phyloP scores from a whole-genome alignment of 37 sponge, comb jelly and placozoan genomes.

The Sycon ciliatum region DNA sequence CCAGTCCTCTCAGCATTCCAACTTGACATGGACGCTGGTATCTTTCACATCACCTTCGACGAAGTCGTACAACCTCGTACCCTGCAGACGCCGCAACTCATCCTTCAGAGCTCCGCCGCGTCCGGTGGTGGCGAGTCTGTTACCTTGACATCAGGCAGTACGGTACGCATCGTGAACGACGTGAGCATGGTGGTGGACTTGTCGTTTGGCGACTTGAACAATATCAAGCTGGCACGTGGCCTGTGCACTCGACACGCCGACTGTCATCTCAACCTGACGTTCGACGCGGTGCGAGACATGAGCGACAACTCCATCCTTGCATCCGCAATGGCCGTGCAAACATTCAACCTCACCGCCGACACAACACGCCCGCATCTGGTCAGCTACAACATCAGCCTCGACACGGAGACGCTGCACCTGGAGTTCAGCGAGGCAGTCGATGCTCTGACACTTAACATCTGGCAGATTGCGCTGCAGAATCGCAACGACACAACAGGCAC shows the following conservation, averaged over 20 bases:
- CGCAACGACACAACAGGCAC: neutral
- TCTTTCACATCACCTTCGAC: conserved; percentile 61
- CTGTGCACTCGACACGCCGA: conserved; percentile 47
- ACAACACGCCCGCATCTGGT: conserved; percentile 49
- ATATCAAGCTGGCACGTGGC: conserved; percentile 39
- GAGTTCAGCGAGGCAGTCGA: conserved; percentile 61
- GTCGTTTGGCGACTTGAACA: conserved; percentile 35
- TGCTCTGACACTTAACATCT: conserved; percentile 31
- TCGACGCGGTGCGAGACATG: conserved; percentile 46
- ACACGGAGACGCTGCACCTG: conserved; percentile 37
- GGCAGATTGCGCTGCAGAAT: conserved; percentile 50
- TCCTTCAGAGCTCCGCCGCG: neutral
- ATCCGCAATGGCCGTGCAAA: conserved; percentile 15
- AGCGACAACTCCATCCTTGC: conserved; percentile 44
- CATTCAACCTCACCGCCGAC: conserved; percentile 11
- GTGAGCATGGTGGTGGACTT: conserved; percentile 29
- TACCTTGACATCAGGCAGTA: neutral
- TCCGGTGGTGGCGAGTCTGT: neutral
- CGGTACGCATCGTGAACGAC: conserved; percentile 17
- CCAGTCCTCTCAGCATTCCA: conserved; percentile 56
- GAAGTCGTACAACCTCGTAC: conserved; percentile 58
- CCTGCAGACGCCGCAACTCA: neutral
- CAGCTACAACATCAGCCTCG: conserved; percentile 44
- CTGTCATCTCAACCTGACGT: conserved; percentile 54
- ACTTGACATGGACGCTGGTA: conserved; percentile 50